phyloP scores from a whole-genome alignment of 1,140 invertebrate species.

The Pachypeltis micranthus region DNA sequence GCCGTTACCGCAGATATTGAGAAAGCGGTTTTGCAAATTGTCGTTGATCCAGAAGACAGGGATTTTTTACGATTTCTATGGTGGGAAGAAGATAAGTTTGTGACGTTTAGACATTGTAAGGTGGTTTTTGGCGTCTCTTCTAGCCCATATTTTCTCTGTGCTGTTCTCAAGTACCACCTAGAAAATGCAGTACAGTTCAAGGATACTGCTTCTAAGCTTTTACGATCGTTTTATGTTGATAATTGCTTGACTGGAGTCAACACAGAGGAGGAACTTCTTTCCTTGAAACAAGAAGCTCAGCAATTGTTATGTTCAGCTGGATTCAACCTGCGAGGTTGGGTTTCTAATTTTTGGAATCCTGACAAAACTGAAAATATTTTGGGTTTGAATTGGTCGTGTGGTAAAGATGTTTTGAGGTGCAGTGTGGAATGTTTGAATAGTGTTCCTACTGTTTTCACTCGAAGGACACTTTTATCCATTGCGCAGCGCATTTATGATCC shows the following conservation, averaged over 20 bases:
- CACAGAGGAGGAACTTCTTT: background rate
- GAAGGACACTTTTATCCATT: background rate
- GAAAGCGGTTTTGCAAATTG: no score
- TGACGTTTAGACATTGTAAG: constrained; percentile 7
- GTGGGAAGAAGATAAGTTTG: background rate
- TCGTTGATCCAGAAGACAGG: no score
- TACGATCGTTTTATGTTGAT: constrained; percentile 3
- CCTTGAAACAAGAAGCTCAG: background rate
- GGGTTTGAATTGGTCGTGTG: background rate
- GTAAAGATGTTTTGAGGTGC: background rate
- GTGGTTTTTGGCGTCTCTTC: constrained; percentile 13
- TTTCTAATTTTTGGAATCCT: background rate
- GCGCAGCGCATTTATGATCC: background rate
- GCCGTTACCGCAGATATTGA: no score
- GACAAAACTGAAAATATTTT: background rate
- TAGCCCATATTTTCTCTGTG: constrained; percentile 9
- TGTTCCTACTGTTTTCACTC: background rate
- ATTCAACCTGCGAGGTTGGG: constrained; percentile 10
- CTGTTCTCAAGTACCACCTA: constrained; percentile 2
- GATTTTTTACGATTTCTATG: background rate
- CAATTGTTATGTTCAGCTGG: background rate
- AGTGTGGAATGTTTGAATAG: background rate
- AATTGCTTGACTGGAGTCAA: constrained; percentile 10
- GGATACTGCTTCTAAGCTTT: background rate
- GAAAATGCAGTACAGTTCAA: background rate